Evolutionary conservation across 1,140 invertebrate species (phyloP).

Genomic region (Drosophila sturtevanti): DNA sequence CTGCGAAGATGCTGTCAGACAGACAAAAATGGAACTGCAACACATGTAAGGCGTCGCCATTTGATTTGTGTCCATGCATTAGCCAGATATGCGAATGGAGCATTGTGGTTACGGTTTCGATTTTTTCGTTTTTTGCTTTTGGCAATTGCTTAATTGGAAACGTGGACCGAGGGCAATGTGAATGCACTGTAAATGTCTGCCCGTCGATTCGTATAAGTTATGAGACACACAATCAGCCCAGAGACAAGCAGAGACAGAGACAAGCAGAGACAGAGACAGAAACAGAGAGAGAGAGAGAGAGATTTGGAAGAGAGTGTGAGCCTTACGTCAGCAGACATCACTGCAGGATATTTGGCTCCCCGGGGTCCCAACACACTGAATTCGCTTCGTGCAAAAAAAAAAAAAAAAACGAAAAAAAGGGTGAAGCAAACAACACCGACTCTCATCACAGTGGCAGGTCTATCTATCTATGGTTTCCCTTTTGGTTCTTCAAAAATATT

Average conservation of each 20-base stretch:
- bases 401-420: conserved; percentile 36
- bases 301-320: conserved; percentile 24
- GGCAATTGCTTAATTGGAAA: conserved; percentile 34
- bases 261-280: neutral
- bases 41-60: conserved; percentile 57
- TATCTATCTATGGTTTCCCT: conserved; percentile 10
- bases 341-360: conserved; percentile 67
- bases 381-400: conserved; percentile 38
- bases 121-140: conserved; percentile 14
- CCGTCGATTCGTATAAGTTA: neutral
- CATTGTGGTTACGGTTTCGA: neutral
- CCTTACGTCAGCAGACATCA: conserved; percentile 59
- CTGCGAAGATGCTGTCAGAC: conserved; percentile 60
- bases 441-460: conserved; percentile 51
- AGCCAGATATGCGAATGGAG: conserved; percentile 2
- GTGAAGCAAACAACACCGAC: conserved; percentile 58
- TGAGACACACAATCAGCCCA: neutral
- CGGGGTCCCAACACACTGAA: conserved; percentile 60
- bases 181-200: neutral
- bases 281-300: conserved; percentile 7
- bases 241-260: too few relatives aligned
- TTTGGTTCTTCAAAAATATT: conserved; percentile 23
- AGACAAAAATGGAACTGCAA: conserved; percentile 52
- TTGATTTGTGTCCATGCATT: conserved; percentile 53
- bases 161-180: neutral